These are phyloP conservation scores for Rissa tridactyla DNA, from an alignment of 2,113 vertebrate species.

Conservation along the genomic window DNA sequence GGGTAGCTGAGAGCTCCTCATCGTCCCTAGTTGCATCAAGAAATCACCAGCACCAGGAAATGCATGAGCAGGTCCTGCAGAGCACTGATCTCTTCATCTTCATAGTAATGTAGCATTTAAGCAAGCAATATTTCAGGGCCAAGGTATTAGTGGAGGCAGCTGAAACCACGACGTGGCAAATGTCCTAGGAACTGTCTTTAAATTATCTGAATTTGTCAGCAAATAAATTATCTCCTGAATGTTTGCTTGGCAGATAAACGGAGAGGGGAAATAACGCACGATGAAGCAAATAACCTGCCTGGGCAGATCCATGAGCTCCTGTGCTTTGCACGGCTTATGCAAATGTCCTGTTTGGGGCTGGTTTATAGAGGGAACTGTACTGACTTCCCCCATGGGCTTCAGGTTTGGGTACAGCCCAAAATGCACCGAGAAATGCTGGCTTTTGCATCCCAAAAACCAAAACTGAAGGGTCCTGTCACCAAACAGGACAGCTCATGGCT, in stretches of 20 bases:
- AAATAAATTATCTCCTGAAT: constrained; percentile 33
- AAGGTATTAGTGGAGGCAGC: constrained; percentile 31
- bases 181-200: constrained; percentile 49
- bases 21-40: neutral
- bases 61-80: neutral
- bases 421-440: neutral
- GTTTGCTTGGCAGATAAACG: constrained; percentile 4
- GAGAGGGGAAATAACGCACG: neutral
- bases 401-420: neutral
- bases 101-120: neutral
- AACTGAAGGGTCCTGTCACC: accelerated
- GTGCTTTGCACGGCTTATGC: neutral
- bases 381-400: neutral
- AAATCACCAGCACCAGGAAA: neutral
- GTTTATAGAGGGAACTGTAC: neutral
- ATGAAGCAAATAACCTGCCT: constrained; percentile 3
- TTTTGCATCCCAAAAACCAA: neutral
- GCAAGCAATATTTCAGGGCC: constrained; percentile 33
- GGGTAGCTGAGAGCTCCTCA: neutral
- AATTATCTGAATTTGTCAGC: constrained; percentile 54
- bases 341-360: neutral
- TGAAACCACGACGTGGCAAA: constrained; percentile 14
- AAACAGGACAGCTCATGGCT: neutral
- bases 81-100: constrained; percentile 31
- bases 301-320: neutral